Evolutionary conservation across 35 echinoderm and acorn worm species (phyloP).

Genomic region (Ophioderma brevispina): DNA sequence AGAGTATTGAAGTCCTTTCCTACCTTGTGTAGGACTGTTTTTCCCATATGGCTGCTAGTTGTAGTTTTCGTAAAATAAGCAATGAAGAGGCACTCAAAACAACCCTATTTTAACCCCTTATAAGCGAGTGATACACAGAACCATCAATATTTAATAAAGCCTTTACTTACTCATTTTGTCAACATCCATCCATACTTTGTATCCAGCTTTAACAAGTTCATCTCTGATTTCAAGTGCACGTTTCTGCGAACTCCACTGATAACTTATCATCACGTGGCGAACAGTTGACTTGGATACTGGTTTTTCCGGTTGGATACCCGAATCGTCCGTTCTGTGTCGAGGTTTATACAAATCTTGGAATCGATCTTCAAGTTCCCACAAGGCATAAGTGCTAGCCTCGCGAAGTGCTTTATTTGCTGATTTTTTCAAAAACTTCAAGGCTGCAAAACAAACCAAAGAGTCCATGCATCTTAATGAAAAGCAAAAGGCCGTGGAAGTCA

Average conservation of each 20-base stretch:
- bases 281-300: background rate
- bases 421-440: background rate
- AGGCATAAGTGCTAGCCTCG: slow-evolving; percentile 40
- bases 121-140: too few species aligned
- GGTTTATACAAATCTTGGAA: background rate
- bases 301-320: background rate
- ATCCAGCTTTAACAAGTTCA: slow-evolving; percentile 17
- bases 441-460: background rate
- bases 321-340: background rate
- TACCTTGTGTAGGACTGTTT: too few species aligned
- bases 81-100: too few species aligned
- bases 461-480: too few species aligned
- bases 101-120: too few species aligned
- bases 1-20: too few species aligned
- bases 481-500: too few species aligned
- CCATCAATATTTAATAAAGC: too few species aligned
- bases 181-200: slow-evolving; percentile 40
- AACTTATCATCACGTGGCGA: slow-evolving; percentile 36
- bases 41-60: too few species aligned
- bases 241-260: slow-evolving; percentile 41
- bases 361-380: slow-evolving; percentile 54
- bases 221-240: slow-evolving; percentile 1
- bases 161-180: slow-evolving; percentile 30
- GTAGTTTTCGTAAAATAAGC: too few species aligned
- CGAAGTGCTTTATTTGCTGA: background rate